phyloP scores from a whole-genome alignment of 2,888 invertebrate species.

The Patella ulyssiponensis region DNA sequence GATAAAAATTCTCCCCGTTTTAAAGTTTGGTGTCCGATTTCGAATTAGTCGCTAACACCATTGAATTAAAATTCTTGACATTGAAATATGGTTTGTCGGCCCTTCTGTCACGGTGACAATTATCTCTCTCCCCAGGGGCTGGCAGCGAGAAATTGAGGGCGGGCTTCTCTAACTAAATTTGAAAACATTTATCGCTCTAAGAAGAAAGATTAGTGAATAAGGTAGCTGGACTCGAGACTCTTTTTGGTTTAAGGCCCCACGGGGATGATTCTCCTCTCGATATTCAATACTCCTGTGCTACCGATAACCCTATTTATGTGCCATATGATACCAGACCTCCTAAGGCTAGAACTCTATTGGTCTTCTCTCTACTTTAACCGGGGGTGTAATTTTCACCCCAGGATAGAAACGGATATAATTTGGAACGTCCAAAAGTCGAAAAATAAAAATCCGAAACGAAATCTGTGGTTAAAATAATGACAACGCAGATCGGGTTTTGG shows the following conservation, averaged over 20 bases:
- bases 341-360: not conserved
- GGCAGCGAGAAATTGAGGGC: constrained; percentile 8
- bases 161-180: not conserved
- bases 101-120: constrained; percentile 7
- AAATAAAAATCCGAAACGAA: not conserved
- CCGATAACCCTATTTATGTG: constrained; percentile 5
- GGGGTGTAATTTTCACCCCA: constrained; percentile 1
- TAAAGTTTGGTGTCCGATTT: not conserved
- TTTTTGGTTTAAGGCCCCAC: constrained; percentile 7
- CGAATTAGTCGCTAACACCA: constrained; percentile 7
- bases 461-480: constrained; percentile 1
- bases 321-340: not conserved
- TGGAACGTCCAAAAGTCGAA: not conserved
- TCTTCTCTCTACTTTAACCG: not conserved
- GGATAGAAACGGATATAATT: not conserved
- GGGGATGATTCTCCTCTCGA: not conserved
- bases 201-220: constrained; percentile 12
- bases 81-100: constrained; percentile 13
- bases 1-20: not conserved
- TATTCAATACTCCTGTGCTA: not conserved
- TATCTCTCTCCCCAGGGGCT: constrained; percentile 3
- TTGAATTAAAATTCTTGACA: constrained; percentile 12
- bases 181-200: constrained; percentile 13
- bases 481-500: not conserved
- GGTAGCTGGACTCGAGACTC: not conserved